phyloP scores from a whole-genome alignment of 2,888 invertebrate species.

The Apoda limacodes region DNA sequence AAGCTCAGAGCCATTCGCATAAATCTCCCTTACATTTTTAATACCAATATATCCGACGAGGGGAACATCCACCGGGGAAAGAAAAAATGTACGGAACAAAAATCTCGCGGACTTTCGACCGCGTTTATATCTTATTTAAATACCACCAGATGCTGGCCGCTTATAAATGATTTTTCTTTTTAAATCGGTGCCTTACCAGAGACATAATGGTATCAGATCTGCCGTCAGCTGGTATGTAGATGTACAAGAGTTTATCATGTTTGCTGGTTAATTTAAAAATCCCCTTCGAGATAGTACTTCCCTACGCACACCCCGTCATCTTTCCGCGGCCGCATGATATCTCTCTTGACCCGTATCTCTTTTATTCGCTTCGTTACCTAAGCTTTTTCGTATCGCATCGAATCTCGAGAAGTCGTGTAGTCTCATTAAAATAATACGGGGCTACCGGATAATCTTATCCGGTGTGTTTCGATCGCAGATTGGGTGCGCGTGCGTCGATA shows the following conservation, averaged over 20 bases:
- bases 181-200: conserved; percentile 65
- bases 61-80: conserved; percentile 50
- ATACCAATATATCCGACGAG: conserved; percentile 67
- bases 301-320: conserved; percentile 39
- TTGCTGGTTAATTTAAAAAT: conserved; percentile 62
- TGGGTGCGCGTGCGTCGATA: conserved; percentile 68
- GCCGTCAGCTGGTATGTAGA: conserved; percentile 66
- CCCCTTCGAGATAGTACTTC: conserved; percentile 35
- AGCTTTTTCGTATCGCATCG: conserved; percentile 61
- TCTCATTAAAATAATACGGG: conserved; percentile 70
- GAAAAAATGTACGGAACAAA: conserved; percentile 51
- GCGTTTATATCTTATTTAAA: conserved; percentile 68
- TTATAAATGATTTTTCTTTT: conserved; percentile 64
- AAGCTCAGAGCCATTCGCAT: conserved; percentile 70
- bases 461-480: conserved; percentile 66
- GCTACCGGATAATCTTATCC: conserved; percentile 71
- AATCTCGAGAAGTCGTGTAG: conserved; percentile 65
- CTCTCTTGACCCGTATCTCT: conserved; percentile 59
- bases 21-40: conserved; percentile 71
- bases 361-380: conserved; percentile 64
- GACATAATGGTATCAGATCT: conserved; percentile 69
- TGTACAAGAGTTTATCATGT: conserved; percentile 55
- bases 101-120: conserved; percentile 53
- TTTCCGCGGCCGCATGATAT: conserved; percentile 49
- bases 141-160: conserved; percentile 63